Evolutionary conservation across 2,888 invertebrate species (phyloP), one percentile per base, ranked within the genome.

Genomic region (Tetheella fluctuosa): DNA sequence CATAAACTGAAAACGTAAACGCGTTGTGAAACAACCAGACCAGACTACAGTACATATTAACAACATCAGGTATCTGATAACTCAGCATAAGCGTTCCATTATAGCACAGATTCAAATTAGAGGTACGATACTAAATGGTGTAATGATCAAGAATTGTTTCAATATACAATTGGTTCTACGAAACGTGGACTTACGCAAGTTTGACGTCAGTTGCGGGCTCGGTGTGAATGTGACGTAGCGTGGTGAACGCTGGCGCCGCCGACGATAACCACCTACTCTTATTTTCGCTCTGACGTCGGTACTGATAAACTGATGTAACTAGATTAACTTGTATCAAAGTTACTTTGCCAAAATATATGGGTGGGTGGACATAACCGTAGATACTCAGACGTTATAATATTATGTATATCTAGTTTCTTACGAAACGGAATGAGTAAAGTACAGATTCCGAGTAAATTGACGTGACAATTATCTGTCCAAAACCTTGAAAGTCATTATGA

Each of bases 261-360:
- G 69, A 66, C 77, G 83, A 80, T 83, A 83, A 71, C 83, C 81
- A 79, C 85, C 83, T 81, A 88, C 89, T 88, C 86, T 87, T 83
- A 77, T 72, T 87, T 84, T 84, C 82, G 68, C 72, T 70, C 70
- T 84, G 84, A 88, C 88, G 87, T 84, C 66, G 65, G 52, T 53
- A 59, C 68, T 81, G 85, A 88, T 90, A 88, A 85, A 76, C 73
- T 81, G 80, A 83, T 73, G 68, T 72, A 69, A 74, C 68, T 75
- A 71, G 65, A 74, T 70, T 71, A 66, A 60, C 63, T 42, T 58
- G 55, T 61, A 52, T 30, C 60, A 66, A 64, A 52, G 48, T 39
- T 39, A 23, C 57, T 42, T 57, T 57, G 20, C 39, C 23, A 25
- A 23, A 42, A 57, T 58, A 54, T 58, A 48, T 42, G 23, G 28